Evolutionary conservation across 2,797 vertebrate species (phyloP).

Genomic region (Spinibarbus caldwelli): DNA sequence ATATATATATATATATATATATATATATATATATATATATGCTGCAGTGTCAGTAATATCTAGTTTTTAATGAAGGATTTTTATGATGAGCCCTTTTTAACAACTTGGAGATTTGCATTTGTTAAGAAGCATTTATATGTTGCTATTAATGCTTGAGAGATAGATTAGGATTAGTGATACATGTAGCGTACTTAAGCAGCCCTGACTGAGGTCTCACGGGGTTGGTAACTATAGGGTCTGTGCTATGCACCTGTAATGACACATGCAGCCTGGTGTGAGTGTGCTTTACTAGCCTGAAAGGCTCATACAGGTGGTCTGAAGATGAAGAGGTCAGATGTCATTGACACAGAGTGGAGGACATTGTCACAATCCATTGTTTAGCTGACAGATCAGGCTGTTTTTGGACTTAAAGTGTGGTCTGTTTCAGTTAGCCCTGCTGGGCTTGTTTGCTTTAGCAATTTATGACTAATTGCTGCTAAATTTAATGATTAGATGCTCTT

Average conservation of each 20-base stretch:
- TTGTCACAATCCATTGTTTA: constrained; percentile 55
- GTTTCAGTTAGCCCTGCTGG: constrained; percentile 2
- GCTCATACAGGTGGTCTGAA: constrained; percentile 67
- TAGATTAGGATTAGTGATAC: constrained; percentile 13
- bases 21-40: too few relatives aligned
- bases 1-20: not conserved
- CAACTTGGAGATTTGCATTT: constrained; percentile 14
- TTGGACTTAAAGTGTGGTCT: not conserved
- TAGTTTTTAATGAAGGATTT: not conserved
- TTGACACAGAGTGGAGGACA: constrained; percentile 68
- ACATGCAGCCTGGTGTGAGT: constrained; percentile 21
- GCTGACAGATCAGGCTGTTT: constrained; percentile 4
- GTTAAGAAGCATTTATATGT: constrained; percentile 12
- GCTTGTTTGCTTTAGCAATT: not conserved
- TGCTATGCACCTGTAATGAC: constrained; percentile 38
- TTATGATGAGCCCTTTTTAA: not conserved
- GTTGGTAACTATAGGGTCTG: constrained; percentile 48
- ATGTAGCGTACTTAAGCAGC: constrained; percentile 21
- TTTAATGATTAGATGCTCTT: not conserved
- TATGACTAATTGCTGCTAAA: not conserved
- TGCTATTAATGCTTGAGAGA: constrained; percentile 13
- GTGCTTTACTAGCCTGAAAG: constrained; percentile 26
- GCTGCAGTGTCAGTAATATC: not conserved
- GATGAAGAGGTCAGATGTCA: constrained; percentile 61
- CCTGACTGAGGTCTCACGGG: constrained; percentile 22